Evolutionary conservation across 2,888 invertebrate species (phyloP), one percentile per base, ranked within the genome.

Genomic region (Panzeria rudis): DNA sequence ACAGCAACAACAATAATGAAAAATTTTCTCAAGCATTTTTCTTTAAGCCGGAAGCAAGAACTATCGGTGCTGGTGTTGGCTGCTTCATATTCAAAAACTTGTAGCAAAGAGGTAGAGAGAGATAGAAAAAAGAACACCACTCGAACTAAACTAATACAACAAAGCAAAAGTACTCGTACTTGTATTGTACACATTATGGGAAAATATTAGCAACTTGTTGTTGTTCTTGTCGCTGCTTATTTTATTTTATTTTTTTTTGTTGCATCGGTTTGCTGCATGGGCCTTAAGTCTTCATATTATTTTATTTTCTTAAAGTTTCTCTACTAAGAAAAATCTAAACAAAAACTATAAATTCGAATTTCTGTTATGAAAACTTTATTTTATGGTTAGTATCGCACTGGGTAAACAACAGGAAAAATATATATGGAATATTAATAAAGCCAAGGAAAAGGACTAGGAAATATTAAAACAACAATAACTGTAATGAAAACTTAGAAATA

Each of bases 321-420:
- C 7, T 5, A 83, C 7, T 5, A 83, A 68, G 78, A 83, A 78
- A 78, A 76, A 35, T 69, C 66, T 52, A 68, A 83, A 78, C 73
- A 78, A 77, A 75, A 82, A 78, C 84, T 50, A 82, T 82, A 85
- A 85, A 78, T 85, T 75, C 64, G 64, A 75, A 82, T 85, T 79
- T 83, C 59, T 78, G 82, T 78, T 82, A 82, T 85, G 78, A 79
- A 75, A 85, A 85, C 75, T 85, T 82, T 78, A 69, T 78, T 78
- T 78, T 79, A 82, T 79, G 84, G 32, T 82, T 75, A 44, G 44
- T 41, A 71, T 66, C 35, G 75, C 64, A 82, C 29, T 85, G 82
- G 75, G 79, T 76, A 76, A 75, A 76, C 75, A 80, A 76, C 76
- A 71, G 71, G 52, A 41, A 72, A 59, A 72, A 56, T 71, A 47